Evolutionary conservation across 2,113 vertebrate species (phyloP), one percentile per base, ranked within the genome.

Genomic region (Zosterops lateralis): DNA sequence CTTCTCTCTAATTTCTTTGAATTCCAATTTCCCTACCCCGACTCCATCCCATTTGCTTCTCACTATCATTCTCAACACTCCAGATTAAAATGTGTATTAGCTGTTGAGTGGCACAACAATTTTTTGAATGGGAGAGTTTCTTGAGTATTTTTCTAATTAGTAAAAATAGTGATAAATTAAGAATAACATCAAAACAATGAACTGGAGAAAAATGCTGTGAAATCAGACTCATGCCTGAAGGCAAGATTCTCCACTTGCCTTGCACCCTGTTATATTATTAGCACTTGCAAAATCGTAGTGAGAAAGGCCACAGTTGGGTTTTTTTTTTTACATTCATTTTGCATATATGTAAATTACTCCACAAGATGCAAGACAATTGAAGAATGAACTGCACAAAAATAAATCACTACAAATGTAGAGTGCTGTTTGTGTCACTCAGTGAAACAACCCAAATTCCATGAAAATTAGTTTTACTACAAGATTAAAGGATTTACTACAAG

Each of bases 311-410:
- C 61, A 42, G 38, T 82, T 94, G 40, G 40, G 73, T 4, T 53
- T 57, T 76, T 57, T 78, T 65, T 89, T 92, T 83, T 4, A 48
- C 50, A 94, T 68, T 89, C 1, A 62, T 94, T 87, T 94, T 79
- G 66, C 84, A 87, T 88, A 72, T 54, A 89, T 93, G 81, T 54
- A 95, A 92, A 93, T 93, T 36, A 75, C 53, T 93, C 29, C 42
- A 86, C 28, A 68, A 84, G 73, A 25, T 77, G 50, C 66, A 89
- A 53, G 66, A 62, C 68, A 70, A 79, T 25, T 10, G 31, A 87
- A 89, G 58, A 74, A 51, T 42, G 34, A 84, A 84, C 38, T 16
- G 48, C 32, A 79, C 38, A 84, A 68, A 85, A 88, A 77, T 14
- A 73, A 44, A 70, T 26, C 38, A 53, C 19, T 40, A 58, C 28